A percentile compares a stretch with the other conserved stretches of the same genome.
phyloP scores from a whole-genome alignment of 2,113 vertebrate genomes.

The Telmatochromis bifrenatus region DNA sequence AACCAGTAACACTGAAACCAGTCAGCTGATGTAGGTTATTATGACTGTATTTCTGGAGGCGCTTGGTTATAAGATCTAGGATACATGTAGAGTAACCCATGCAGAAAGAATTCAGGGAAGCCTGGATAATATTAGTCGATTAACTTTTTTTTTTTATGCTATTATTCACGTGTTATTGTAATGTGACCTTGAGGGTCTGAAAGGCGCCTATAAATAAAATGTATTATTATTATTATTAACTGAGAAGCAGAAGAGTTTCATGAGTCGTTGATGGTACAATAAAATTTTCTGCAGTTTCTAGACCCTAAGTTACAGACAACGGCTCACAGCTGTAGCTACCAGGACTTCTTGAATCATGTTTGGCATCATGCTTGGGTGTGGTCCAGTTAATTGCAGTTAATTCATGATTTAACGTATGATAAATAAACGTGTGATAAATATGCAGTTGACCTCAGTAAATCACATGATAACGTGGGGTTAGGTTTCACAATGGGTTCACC shows the following conservation, averaged over 20 bases:
- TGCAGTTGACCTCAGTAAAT: not conserved
- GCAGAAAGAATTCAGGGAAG: not conserved
- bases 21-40: not conserved
- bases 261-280: not conserved
- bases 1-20: not conserved
- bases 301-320: not conserved
- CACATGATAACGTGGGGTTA: not conserved
- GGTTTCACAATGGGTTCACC: not conserved
- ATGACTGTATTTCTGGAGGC: not conserved
- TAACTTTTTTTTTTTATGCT: not conserved
- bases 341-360: not conserved
- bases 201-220: not conserved
- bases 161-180: not conserved
- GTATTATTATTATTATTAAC: not conserved
- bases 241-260: not conserved
- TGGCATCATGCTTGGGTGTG: not conserved
- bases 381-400: not conserved
- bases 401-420: not conserved
- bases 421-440: not conserved
- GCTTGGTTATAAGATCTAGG: not conserved
- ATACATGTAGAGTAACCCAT: not conserved
- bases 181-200: not conserved
- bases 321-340: not conserved
- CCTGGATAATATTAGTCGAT: not conserved
- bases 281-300: not conserved